These are phyloP conservation scores for Pachydiplax longipennis DNA, from an alignment of 2,888 invertebrate genomes.

Conservation along the genomic window DNA sequence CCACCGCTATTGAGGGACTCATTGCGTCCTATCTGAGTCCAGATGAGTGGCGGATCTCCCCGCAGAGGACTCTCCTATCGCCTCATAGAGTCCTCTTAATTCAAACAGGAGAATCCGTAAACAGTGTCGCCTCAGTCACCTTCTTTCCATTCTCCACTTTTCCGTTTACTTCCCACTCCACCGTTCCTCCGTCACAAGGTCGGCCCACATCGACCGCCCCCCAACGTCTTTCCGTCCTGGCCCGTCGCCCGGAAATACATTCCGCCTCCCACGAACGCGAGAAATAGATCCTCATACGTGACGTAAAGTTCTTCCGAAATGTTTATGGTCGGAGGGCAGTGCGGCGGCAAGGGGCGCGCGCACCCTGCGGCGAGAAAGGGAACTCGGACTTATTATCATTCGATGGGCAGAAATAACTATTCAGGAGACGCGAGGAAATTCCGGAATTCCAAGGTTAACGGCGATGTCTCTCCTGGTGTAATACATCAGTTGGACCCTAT, in stretches of 20 bases:
- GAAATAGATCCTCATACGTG: neutral
- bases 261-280: neutral
- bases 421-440: neutral
- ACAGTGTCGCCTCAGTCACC: neutral
- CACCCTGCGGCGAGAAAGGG: neutral
- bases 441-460: neutral
- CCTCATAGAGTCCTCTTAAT: neutral
- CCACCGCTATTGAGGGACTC: too few relatives aligned
- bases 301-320: neutral
- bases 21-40: neutral
- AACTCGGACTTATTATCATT: neutral
- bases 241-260: neutral
- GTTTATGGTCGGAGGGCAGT: neutral
- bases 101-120: neutral
- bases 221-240: neutral
- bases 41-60: neutral
- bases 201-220: neutral
- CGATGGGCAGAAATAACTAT: neutral
- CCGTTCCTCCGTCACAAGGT: neutral
- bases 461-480: neutral
- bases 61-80: neutral
- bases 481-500: neutral
- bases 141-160: neutral
- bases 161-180: neutral
- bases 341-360: neutral